Base-by-base conservation (phyloP, 2,113 vertebrate genomes). In the Agapornis roseicollis region DNA sequence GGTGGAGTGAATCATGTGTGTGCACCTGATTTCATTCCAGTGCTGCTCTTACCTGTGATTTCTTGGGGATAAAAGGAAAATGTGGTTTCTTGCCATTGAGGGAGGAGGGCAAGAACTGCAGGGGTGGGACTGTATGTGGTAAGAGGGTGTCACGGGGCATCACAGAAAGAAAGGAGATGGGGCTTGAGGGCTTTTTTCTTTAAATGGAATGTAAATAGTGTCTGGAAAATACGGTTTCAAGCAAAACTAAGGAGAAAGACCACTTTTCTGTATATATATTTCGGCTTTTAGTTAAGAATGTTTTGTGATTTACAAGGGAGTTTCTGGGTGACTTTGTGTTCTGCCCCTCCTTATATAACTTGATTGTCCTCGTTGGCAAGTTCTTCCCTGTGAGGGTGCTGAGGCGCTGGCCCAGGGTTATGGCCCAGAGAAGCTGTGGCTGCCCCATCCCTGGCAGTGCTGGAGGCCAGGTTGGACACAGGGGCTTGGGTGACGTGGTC, bases 291-390 rank as follows among this genome's bases (percentile, higher is more conserved):
- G 19, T 22, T 58, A 37, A 77, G 31, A 25, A 11, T 10, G 3
- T 28, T 87, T 41, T 60, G 6, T 41, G 13, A 29, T 39, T 71
- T 47, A 6, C 6, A 13, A 41, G 68, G n/a, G 49, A 63, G 29
- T n/a, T 63, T 90, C 41, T 31, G 28, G 6, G 3, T 83, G 18
- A 10, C 9, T 82, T 77, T 1, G 4, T 56, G 11, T 88, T 76
- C 9, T 18, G 3, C 80, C 39, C 25, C 47, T 64, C 10, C 29
- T 71, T 35, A 35, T 42, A 3, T 25, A 35, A 47, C 28, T 42
- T 41, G 33, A 1, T 6, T 85, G 22, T 28, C 29, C 33, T 89
- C 29, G 20, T 15, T 0, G 0, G 35, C 33, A 23, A 24, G 33
- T 16, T 58, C 14, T 9, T 10, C 22, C 4, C 9, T 58, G 56